Base-by-base conservation (phyloP, 2,797 vertebrate genomes). In the Furcifer pardalis region DNA sequence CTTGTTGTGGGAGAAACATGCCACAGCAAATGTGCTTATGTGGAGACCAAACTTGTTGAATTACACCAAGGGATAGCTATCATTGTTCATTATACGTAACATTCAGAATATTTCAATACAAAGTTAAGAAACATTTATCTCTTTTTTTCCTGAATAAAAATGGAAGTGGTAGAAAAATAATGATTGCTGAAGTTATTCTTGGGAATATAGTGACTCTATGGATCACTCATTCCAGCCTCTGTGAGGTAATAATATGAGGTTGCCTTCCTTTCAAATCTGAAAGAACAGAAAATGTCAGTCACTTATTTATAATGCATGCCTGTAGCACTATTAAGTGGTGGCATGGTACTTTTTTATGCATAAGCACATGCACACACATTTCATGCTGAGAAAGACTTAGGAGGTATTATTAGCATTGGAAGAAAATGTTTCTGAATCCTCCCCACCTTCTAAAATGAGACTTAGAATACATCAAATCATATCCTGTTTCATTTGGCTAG, bases 401-500 rank as follows among this genome's bases (percentile, higher is more conserved):
- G 49, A 62, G 71, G 46, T 52, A 76, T 83, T 65, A 77, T 77
- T 71, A 30, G 63, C 62, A 35, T 35, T 62, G 27, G 71, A 80
- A 84, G 69, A 13, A 60, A 66, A 77, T 78, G 19, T 2, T 68
- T 25, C 66, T 46, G 46, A 42, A 77, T 62, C 62, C 10, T 52
- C 56, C 42, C 32, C 60, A 35, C 15, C 49, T 60, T 46, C 42
- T 66, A 74, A 75, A 87, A 75, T 79, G n/a, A 32, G 23, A 25
- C n/a, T 77, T 49, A 68, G 68, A 84, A 25, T 9, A 72, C 69
- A 32, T 77, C 63, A 42, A 46, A 66, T 82, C 49, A 37, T 49
- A n/a, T 78, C 74, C 60, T 56, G 59, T 87, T 81, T 84, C 32
- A 72, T 74, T 84, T 30, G 49, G 44, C 59, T 72, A 78, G 17